phyloP scores from a whole-genome alignment of 2,797 vertebrate species.

The Acipenser transmontanus region DNA sequence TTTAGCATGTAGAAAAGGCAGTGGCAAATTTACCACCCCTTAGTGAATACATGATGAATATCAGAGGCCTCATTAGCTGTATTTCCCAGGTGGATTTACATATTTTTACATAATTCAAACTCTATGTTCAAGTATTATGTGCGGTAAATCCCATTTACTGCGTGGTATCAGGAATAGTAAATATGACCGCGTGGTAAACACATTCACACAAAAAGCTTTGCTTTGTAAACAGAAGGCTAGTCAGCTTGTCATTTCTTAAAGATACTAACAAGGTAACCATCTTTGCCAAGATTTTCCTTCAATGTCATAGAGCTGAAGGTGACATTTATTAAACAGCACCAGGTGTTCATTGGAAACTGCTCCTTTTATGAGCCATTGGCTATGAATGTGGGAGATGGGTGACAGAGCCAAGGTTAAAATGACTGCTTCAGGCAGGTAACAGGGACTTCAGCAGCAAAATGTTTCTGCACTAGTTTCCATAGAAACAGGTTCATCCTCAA shows the following conservation, averaged over 20 bases:
- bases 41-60: too few relatives aligned
- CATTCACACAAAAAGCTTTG: too few relatives aligned
- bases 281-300: conserved; percentile 11
- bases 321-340: conserved; percentile 24
- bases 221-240: too few relatives aligned
- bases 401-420: conserved; percentile 26
- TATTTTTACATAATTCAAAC: too few relatives aligned
- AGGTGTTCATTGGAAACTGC: conserved; percentile 21
- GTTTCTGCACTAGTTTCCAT: conserved; percentile 31
- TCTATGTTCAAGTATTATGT: too few relatives aligned
- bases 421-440: conserved; percentile 26
- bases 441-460: conserved; percentile 18
- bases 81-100: too few relatives aligned
- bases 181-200: too few relatives aligned
- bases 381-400: conserved; percentile 25
- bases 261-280: not conserved
- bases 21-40: too few relatives aligned
- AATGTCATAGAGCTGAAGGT: conserved; percentile 18
- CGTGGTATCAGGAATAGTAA: too few relatives aligned
- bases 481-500: conserved; percentile 27
- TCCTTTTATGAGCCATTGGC: conserved; percentile 19
- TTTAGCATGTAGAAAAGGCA: too few relatives aligned
- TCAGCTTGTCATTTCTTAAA: not conserved
- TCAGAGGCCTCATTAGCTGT: too few relatives aligned
- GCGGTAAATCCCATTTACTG: too few relatives aligned